A percentile compares a stretch with the other conserved stretches of the same genome.
Evolutionary conservation across 2,113 vertebrate genomes (phyloP).

Genomic region (Bos taurus): ARS-UCD2.0 NC_037328.1:35522001-35522500

Average conservation of each 20-base stretch:
- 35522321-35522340: not conserved
- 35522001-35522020: not conserved
- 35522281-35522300: not conserved
- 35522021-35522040: not conserved
- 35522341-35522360: not conserved
- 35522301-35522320: not conserved
- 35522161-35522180: not conserved
- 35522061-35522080: not conserved
- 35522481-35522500: not conserved
- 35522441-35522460: not conserved
- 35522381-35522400: not conserved
- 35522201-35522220: not conserved
- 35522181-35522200: not conserved
- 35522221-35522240: not conserved
- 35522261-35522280: not conserved
- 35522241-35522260: not conserved
- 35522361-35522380: not conserved
- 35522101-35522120: not conserved
- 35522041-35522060: not conserved
- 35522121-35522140: not conserved
- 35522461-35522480: not conserved
- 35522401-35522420: not conserved
- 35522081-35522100: not conserved
- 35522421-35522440: not conserved
- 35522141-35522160: not conserved